Evolutionary conservation across 2,888 invertebrate genomes (phyloP), one percentile per base, ranked within the genome.

Genomic region (Balanococcus diminutus): DNA sequence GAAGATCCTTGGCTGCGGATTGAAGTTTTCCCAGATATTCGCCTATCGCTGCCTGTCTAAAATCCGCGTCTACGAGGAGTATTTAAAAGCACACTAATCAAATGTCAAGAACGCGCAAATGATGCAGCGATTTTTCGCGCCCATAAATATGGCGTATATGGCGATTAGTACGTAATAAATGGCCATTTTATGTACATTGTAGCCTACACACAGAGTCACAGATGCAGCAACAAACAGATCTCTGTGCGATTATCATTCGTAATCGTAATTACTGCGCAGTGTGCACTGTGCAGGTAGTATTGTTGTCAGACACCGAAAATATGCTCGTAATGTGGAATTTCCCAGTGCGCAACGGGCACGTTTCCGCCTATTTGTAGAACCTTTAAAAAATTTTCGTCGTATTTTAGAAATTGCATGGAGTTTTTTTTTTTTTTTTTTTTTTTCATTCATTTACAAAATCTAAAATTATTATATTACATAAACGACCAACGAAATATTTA

Each of bases 71-170:
- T 61, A 61, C 61, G 8, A 61, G 3, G 8, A 36, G 36, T 36
- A 46, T 79, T 32, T 79, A 56, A 56, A 56, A 56, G 22, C 56
- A 56, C 56, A 56, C 56, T 61, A 36, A 56, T 83, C 61, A 83
- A 83, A 83, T 83, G 83, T 83, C 83, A 83, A 83, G 83, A 67
- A 61, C 83, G 22, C 6, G 56, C 19, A 83, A 83, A 83, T 83
- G 83, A 83, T 83, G 61, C 51, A 32, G 83, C 61, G 67, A 83
- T 83, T 83, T 83, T 61, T 14, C 9, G 56, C 8, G 9, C 19
- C 56, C 56, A 72, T 72, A 72, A 72, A 72, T 72, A 72, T n/a
- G n/a, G 22, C 22, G 51, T 51, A 51, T 19, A n/a, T 51, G 19
- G 19, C n/a, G n/a, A n/a, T 51, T 19, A 4, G 19, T 51, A 56